Base-by-base conservation (phyloP, 2,113 vertebrate genomes). In the Lynx canadensis region DNA sequence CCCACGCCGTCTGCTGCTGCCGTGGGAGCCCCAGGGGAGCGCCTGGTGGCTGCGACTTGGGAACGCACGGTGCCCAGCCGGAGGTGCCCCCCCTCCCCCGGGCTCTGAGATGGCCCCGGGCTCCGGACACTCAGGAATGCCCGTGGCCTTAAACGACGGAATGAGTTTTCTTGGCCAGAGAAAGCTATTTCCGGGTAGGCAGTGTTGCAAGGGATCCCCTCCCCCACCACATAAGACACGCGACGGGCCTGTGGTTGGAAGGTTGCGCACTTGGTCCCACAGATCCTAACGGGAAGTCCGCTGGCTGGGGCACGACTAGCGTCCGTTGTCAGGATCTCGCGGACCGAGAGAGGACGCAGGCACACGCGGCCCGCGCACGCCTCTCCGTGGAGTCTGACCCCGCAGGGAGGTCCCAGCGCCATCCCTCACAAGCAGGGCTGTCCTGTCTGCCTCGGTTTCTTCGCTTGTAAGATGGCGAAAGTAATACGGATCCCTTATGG, bases 361-460 rank as follows among this genome's bases (percentile, higher is more conserved):
- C 12, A 7, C 3, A 5, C 0, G 1, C 63, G 0, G 0, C 29
- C n/a, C 4, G 0, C 11, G 10, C 0, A 1, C 1, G 0, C 23
- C 55, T 66, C 23, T 31, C 10, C 6, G 8, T 18, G 36, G 38
- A 36, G 41, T 55, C 52, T 18, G 15, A 19, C 48, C 1, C 33
- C 55, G 18, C 69, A 31, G 78, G 9, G 4, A n/a, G 31, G 27
- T 2, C 16, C 69, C 11, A 6, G 41, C 9, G 3, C n/a, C 7
- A 4, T 13, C 29, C 2, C 45, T 52, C 4, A 29, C 0, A 6
- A 25, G 19, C 31, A 48, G 11, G 38, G 19, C 4, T 31, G 7
- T 5, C 4, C 23, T 45, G 38, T 76, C 31, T 23, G 33, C 27
- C 27, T 52, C 29, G 5, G 86, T 15, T 31, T 85, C 86, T 33